phyloP scores from a whole-genome alignment of 2,113 vertebrate species.

The Cryptotis parvus region DNA sequence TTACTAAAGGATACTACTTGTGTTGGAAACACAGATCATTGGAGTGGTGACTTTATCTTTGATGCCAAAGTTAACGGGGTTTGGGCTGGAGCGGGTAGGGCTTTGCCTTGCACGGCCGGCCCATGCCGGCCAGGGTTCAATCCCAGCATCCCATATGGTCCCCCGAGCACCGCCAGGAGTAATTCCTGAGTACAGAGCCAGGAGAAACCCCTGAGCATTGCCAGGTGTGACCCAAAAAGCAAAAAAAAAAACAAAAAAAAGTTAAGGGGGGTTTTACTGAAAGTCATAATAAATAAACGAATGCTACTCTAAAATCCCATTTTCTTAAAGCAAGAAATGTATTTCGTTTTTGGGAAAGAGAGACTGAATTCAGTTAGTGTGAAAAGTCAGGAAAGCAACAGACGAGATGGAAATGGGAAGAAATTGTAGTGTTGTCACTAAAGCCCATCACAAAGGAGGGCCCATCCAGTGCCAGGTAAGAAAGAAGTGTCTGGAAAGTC shows the following conservation, averaged over 20 bases:
- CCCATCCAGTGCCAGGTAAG: not conserved
- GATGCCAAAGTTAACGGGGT: constrained; percentile 41
- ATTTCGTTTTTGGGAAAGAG: not conserved
- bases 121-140: too few relatives aligned
- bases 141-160: too few relatives aligned
- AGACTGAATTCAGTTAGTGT: not conserved
- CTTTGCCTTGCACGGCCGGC: too few relatives aligned
- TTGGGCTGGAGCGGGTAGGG: too few relatives aligned
- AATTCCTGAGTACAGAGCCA: too few relatives aligned
- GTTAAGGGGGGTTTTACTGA: constrained; percentile 30
- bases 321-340: not conserved
- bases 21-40: not conserved
- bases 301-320: not conserved
- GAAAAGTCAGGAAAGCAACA: constrained; percentile 41
- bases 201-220: too few relatives aligned
- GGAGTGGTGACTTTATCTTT: constrained; percentile 18
- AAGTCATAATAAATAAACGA: not conserved
- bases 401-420: not conserved
- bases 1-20: not conserved
- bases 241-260: too few relatives aligned
- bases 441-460: not conserved
- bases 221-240: too few relatives aligned
- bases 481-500: not conserved
- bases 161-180: too few relatives aligned
- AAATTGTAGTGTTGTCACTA: not conserved